Percentiles rank a stretch among this genome's conserved stretches.
Evolutionary conservation across 2,113 vertebrate species (phyloP).

Genomic region (Atherinomorus stipes): DNA sequence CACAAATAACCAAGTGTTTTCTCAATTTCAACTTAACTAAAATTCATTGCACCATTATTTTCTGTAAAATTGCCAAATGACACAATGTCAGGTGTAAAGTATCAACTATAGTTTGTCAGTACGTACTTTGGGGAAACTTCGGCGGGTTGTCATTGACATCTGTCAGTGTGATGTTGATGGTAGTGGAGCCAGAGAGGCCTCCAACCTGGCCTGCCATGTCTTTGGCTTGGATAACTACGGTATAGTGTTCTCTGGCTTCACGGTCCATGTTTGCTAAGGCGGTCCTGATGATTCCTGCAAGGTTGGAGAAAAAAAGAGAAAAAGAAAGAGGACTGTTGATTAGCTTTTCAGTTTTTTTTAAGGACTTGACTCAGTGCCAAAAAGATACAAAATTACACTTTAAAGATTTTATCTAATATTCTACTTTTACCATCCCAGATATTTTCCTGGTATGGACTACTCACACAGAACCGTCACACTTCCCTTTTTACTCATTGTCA

Average conservation of each 20-base stretch:
- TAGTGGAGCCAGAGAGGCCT: conserved; percentile 95
- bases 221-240: conserved; percentile 98
- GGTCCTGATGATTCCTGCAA: conserved; percentile 94
- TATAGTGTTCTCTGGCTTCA: conserved; percentile 97
- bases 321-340: too few relatives aligned
- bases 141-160: conserved; percentile 99
- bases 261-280: conserved; percentile 97
- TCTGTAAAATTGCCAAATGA: not conserved
- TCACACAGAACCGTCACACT: not conserved
- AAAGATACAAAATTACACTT: not conserved
- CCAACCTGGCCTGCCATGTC: conserved; percentile 99
- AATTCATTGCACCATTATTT: too few relatives aligned
- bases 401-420: not conserved
- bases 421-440: not conserved
- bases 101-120: not conserved
- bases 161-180: conserved; percentile 95
- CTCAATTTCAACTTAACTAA: too few relatives aligned
- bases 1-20: too few relatives aligned
- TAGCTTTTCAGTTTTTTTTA: not conserved
- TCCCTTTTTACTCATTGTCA: conserved; percentile 39
- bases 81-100: not conserved
- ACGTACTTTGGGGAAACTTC: conserved; percentile 94
- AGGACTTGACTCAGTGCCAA: not conserved
- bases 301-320: not conserved
- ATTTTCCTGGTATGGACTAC: not conserved